These are phyloP conservation scores for Paramormyrops hopkinsi DNA, from an alignment of 2,797 vertebrate genomes.

Conservation along the genomic window DNA sequence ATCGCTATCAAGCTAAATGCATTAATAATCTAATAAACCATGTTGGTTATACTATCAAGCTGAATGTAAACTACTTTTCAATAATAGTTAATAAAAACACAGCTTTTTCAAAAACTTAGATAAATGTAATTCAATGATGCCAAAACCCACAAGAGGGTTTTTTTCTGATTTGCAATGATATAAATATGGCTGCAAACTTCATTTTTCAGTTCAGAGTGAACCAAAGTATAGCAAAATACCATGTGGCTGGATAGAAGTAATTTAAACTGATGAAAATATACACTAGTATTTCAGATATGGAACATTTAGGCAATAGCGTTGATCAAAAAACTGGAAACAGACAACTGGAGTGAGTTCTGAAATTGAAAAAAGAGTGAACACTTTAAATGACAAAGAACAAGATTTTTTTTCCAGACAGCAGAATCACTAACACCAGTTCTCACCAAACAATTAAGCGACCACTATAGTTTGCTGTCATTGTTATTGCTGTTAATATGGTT, in stretches of 20 bases:
- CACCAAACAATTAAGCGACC: neutral
- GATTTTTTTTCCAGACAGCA: neutral
- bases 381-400: neutral
- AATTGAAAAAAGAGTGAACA: neutral
- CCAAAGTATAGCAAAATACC: neutral
- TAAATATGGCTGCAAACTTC: neutral
- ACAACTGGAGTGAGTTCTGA: neutral
- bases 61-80: neutral
- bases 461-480: neutral
- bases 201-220: neutral
- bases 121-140: neutral
- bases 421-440: neutral
- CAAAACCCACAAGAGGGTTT: neutral
- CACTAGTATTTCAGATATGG: neutral
- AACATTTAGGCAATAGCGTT: neutral
- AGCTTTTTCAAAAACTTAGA: neutral
- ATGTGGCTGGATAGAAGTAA: neutral
- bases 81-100: neutral
- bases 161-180: neutral
- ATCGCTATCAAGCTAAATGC: neutral
- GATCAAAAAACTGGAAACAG: neutral
- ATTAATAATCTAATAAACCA: neutral
- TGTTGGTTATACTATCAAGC: neutral
- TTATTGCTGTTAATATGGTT: neutral
- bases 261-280: neutral